phyloP scores from a whole-genome alignment of 2,797 vertebrate species.

The Synaphobranchus kaupii region DNA sequence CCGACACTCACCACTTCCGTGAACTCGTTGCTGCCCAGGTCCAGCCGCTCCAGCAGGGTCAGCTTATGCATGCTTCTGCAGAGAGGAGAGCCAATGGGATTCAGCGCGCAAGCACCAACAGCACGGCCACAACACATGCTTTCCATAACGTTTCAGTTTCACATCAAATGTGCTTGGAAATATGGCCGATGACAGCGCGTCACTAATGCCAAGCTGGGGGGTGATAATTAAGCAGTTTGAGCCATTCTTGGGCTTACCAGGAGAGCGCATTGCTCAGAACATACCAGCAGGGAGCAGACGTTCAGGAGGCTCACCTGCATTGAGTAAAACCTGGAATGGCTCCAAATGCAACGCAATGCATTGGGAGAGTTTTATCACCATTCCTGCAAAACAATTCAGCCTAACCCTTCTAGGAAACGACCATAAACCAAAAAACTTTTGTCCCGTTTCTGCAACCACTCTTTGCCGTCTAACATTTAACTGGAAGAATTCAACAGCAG shows the following conservation, averaged over 20 bases:
- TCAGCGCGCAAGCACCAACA: slow-evolving; percentile 37
- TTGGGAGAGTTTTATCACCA: neutral
- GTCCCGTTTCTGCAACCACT: neutral
- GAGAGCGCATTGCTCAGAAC: neutral
- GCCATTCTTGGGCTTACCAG: neutral
- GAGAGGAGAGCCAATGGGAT: slow-evolving; percentile 42
- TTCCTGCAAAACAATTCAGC: neutral
- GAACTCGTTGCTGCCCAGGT: slow-evolving; percentile 99
- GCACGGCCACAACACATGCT: slow-evolving; percentile 8
- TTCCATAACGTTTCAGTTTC: neutral
- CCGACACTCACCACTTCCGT: slow-evolving; percentile 94
- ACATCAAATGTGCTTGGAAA: neutral
- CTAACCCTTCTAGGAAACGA: neutral
- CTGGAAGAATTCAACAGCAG: neutral
- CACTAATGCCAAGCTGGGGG: neutral
- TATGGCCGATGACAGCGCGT: neutral
- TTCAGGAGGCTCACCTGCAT: neutral
- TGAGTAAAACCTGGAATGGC: neutral
- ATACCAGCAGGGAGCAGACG: neutral
- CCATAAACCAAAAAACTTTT: neutral
- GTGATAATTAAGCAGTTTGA: neutral
- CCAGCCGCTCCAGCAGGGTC: slow-evolving; percentile 92
- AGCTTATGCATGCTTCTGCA: slow-evolving; percentile 96
- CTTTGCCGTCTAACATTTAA: too few relatives aligned
- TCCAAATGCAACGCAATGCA: neutral